Evolutionary conservation across 2,888 invertebrate genomes (phyloP).

Genomic region (Zootermopsis nevadensis): DNA sequence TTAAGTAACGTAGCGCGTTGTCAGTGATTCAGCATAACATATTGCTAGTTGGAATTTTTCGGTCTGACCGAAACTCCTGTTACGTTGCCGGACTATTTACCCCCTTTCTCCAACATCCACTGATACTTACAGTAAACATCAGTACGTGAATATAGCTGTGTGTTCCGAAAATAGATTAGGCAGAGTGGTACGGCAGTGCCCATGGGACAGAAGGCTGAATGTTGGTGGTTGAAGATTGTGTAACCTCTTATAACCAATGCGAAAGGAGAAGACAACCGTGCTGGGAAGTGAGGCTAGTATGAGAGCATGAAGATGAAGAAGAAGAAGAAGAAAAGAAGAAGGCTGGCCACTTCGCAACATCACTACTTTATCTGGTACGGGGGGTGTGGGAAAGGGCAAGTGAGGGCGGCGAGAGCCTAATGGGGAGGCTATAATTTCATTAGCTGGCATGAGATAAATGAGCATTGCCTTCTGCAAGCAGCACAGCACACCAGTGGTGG

Average conservation of each 20-base stretch:
- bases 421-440: constrained; percentile 68
- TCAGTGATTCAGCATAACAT: no score
- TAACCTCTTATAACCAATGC: constrained; percentile 44
- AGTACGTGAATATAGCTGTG: no score
- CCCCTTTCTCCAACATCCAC: no score
- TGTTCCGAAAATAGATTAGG: no score
- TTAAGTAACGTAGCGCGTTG: no score
- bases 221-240: constrained; percentile 31
- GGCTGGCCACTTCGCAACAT: constrained; percentile 39
- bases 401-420: constrained; percentile 42
- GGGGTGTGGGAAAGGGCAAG: constrained; percentile 11
- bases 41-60: no score
- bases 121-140: no score
- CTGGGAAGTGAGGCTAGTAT: neutral
- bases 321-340: constrained; percentile 11
- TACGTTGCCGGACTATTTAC: no score
- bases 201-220: constrained; percentile 37
- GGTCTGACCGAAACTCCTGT: no score
- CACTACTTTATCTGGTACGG: constrained; percentile 36
- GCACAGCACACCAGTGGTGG: constrained; percentile 37
- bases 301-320: constrained; percentile 21
- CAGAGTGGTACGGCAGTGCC: neutral
- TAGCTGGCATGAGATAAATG: constrained; percentile 69
- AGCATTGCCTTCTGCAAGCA: constrained; percentile 56
- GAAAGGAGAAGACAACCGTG: neutral